Base-by-base conservation (phyloP, 2,888 invertebrate species). In the Microplitis manilae region DNA sequence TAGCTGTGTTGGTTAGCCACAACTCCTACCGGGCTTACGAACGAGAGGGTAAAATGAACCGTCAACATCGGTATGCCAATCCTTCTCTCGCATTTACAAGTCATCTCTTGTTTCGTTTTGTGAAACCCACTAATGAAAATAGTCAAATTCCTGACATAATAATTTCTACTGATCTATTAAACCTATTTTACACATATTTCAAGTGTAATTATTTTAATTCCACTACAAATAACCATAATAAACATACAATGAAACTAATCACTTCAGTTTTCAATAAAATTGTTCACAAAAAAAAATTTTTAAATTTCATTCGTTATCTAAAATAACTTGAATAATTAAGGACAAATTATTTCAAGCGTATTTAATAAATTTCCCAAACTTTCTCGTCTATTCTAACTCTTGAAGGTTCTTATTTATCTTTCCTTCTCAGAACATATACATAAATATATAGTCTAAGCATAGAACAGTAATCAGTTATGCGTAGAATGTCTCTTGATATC, bases 1-100 rank as follows among this genome's bases (percentile, higher is more conserved):
- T 82, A 84, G 84, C 84, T 79, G 81, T 62, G 82, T 85, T 79
- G 84, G 84, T 84, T 84, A 85, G 81, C 85, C 85, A 76, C 83
- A 83, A 81, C 77, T 77, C 72, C 84, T 83, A 82, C 84, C 79
- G 79, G 74, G 77, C 79, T 81, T 80, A 79, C 79, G 80, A 76
- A 79, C 74, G 79, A 77, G 68, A 17, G 60, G 30, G 15, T 40
- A 41, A 73, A 59, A 60, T 20, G 41, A 73, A 41, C 20, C 62
- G 64, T 71, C 70, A 65, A 50, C 50, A 50, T 50, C 50, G 8
- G 50, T 13, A 20, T 38, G 75, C 72, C 75, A 77, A 65, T 65
- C 77, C 64, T 76, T 76, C 75, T 79, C 77, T 71, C 77, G 76
- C 73, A 78, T 79, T 80, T 77, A 73, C 77, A 50, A 50, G 13